Evolutionary conservation across 2,797 vertebrate genomes (phyloP), one percentile per base, ranked within the genome.

Genomic region (Peromyscus eremicus): DNA sequence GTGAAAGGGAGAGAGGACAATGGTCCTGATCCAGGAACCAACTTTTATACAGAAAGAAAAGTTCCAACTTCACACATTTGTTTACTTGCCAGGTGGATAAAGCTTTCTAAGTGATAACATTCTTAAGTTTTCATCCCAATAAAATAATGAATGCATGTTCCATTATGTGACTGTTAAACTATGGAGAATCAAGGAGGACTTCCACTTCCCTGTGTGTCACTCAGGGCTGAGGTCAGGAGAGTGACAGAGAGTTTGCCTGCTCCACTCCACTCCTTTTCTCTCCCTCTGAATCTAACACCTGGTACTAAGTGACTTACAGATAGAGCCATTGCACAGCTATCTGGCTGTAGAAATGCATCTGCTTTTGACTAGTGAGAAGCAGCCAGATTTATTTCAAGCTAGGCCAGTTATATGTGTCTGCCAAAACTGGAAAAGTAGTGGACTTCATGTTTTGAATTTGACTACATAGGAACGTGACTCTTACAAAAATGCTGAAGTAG

Each of bases 61-160:
- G 14, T 68, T 12, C 6, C 9, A 23, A 2, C 29, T 55, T 84
- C 6, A 49, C 6, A 23, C 34, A 76, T 32, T 21, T 14, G 17
- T 49, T 46, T 32, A 5, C 6, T 21, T 62, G 83, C n/a, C 68
- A 60, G 40, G n/a, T n/a, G 37, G 13, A 43, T 64, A 16, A 0
- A 5, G 11, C 9, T 76, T 76, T 84, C 68, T 64, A 37, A 75
- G 49, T 29, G 94, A 88, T 92, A 91, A 85, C 34, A 88, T 81
- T 66, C 77, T 96, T 94, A 92, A 93, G 60, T 84, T 96, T 98
- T 94, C 91, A 93, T 90, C 92, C 49, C 14, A 57, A 57, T 32
- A 73, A 73, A 71, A 57, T 40, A 60, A 55, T 79, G 92, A 94
- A 73, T 92, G 25, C 19, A 83, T 29, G 79, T 66, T 88, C 60